phyloP scores from a whole-genome alignment of 2,797 vertebrate genomes.

The Enteromius trimaculatus region DNA sequence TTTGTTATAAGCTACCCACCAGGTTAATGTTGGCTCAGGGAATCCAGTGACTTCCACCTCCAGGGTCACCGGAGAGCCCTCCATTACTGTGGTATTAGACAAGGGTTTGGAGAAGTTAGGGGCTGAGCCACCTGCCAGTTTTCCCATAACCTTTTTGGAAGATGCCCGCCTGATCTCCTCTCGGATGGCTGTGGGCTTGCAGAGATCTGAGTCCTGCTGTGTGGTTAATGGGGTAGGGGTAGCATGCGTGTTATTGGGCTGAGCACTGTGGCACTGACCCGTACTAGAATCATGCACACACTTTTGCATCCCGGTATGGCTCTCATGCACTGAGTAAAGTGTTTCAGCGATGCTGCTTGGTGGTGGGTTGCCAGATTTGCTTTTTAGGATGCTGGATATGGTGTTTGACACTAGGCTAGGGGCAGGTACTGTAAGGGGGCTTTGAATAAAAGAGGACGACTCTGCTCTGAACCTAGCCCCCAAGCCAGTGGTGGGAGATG shows the following conservation, averaged over 20 bases:
- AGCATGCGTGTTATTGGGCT: slow-evolving; percentile 82
- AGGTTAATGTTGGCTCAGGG: slow-evolving; percentile 90
- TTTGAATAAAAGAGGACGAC: slow-evolving; percentile 73
- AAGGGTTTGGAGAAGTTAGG: slow-evolving; percentile 87
- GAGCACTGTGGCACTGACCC: slow-evolving; percentile 65
- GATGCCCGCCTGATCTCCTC: slow-evolving; percentile 86
- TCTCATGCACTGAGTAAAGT: slow-evolving; percentile 70
- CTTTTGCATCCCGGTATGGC: slow-evolving; percentile 73
- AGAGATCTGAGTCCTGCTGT: slow-evolving; percentile 77
- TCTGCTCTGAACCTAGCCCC: slow-evolving; percentile 72
- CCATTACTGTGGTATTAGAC: slow-evolving; percentile 86
- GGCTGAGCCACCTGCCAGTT: slow-evolving; percentile 77
- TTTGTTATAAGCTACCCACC: slow-evolving; percentile 95
- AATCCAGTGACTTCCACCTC: slow-evolving; percentile 93
- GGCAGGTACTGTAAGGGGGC: slow-evolving; percentile 70
- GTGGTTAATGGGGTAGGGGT: slow-evolving; percentile 76
- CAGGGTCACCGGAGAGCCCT: slow-evolving; percentile 92
- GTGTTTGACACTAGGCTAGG: slow-evolving; percentile 67
- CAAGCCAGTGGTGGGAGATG: slow-evolving; percentile 64
- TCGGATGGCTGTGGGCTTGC: slow-evolving; percentile 78
- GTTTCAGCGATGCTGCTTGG: slow-evolving; percentile 66
- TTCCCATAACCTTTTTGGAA: slow-evolving; percentile 78
- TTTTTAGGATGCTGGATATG: slow-evolving; percentile 67
- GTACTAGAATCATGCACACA: slow-evolving; percentile 83
- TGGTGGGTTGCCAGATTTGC: slow-evolving; percentile 61